Conservation (phyloP, 2,888 invertebrate genomes). For the Furcula furcula region DNA sequence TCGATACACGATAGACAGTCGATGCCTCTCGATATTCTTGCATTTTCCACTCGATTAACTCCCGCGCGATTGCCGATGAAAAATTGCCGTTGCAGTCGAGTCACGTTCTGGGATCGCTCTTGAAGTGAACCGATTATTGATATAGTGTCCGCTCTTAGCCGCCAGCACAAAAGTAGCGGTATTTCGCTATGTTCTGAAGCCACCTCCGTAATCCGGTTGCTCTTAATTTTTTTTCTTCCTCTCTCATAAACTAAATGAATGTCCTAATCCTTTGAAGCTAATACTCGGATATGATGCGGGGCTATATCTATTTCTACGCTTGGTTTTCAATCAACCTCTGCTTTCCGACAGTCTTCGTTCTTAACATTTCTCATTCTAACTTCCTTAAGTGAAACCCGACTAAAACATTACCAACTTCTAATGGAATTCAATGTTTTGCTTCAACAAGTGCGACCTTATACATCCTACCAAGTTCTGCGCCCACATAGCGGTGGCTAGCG, state of each 20-base stretch:
- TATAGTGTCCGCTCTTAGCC: constrained; percentile 15
- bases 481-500: neutral
- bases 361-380: neutral
- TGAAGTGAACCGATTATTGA: constrained; percentile 45
- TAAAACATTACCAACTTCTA: neutral
- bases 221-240: neutral
- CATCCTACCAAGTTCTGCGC: neutral
- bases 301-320: too few relatives aligned
- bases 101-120: constrained; percentile 42
- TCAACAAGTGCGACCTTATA: neutral
- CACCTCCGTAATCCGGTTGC: too few relatives aligned
- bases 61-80: constrained; percentile 45
- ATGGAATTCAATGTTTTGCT: neutral
- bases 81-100: constrained; percentile 47
- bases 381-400: neutral
- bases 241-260: neutral
- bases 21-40: constrained; percentile 40
- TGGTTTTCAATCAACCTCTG: too few relatives aligned
- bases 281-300: too few relatives aligned
- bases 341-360: too few relatives aligned
- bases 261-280: neutral
- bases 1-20: constrained; percentile 17
- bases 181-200: too few relatives aligned
- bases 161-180: neutral
- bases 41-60: constrained; percentile 59